Evolutionary conservation across 2,888 invertebrate species (phyloP), one percentile per base, ranked within the genome.

Genomic region (Labia minor): DNA sequence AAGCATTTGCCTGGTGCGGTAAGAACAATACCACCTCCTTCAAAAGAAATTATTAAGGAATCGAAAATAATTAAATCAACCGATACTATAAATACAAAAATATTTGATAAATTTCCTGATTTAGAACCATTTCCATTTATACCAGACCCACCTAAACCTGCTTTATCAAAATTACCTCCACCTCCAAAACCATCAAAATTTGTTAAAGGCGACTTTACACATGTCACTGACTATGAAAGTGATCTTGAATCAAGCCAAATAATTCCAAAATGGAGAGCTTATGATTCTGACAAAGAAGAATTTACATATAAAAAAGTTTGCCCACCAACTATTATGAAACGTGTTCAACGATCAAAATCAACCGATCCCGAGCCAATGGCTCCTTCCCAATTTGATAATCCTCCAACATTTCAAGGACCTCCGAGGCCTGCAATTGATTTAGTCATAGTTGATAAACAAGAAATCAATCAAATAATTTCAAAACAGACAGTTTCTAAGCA

Each of bases 151-250:
- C 77, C 78, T 21, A 81, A 79, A 71, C 77, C 74, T 1, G 77
- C 68, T 71, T 73, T 74, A 10, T 71, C 74, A 1, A 79, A 72
- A 71, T 72, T 73, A 18, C 81, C 83, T 3, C 81, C 83, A 20
- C 82, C 83, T 1, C 81, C 84, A 0, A 78, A 82, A 20, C 85
- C 85, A 0, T 79, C 80, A 0, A 85, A 83, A 71, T 81, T 85
- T 71, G 75, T 81, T 1, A 83, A 81, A 73, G 81, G 81, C 10
- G 81, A 79, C 70, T 80, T 83, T 70, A 79, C 80, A 33, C 16
- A 49, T 49, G 86, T 85, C 72, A 86, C 86, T 70, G 86, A 87
- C 72, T 86, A 87, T 72, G 87, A 87, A 74, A 86, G 86, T 68
- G 87, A 87, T 75, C 78, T 83, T 68, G 84, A 84, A 71, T 75